Base-by-base conservation (phyloP, 2,888 invertebrate genomes). In the Athalia cordata region DNA sequence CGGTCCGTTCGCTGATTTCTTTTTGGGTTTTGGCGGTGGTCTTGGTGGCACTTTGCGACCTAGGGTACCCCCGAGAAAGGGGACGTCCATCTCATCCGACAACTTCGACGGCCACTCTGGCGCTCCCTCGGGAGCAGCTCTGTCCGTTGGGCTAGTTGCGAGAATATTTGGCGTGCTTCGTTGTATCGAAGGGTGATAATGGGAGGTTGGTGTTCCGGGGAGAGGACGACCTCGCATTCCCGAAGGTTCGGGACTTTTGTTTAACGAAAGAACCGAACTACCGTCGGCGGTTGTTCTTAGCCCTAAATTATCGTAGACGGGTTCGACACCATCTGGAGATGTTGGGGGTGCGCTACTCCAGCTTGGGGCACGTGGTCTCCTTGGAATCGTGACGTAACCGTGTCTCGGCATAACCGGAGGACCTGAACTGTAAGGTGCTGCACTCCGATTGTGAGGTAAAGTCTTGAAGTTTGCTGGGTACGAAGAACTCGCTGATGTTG, bases 291-390 rank as follows among this genome's bases (percentile, higher is more conserved):
- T 96, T 15, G 96, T 96, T 75, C 97, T 92, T 15, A 95, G 90
- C 0, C 97, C 97, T 67, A 97, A 91, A 88, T 97, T 97, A 87
- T 97, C 97, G 87, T 97, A 97, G 45, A 97, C 93, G 0, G 97
- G 97, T 86, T 96, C 96, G 78, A 93, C 92, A 49, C 93, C 91
- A 83, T 93, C 93, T 80, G 87, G 91, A 49, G 90, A 91, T 78
- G 91, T 93, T 86, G 89, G 94, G 85, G 89, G 94, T 90, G 92
- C 94, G 89, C 89, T 95, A 80, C 94, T 95, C 95, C 96, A 96
- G 86, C 96, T 96, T 1, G 95, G 95, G 0, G 96, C 95, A 81
- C 97, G 92, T 0, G 96, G 96, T 85, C 96, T 92, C 82, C 97
- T 92, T 0, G 97, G 97, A 80, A 97, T 96, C 13, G 97, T 97